These are phyloP conservation scores for Pontoporia blainvillei DNA, from an alignment of 2,113 vertebrate species.

Conservation along the genomic window DNA sequence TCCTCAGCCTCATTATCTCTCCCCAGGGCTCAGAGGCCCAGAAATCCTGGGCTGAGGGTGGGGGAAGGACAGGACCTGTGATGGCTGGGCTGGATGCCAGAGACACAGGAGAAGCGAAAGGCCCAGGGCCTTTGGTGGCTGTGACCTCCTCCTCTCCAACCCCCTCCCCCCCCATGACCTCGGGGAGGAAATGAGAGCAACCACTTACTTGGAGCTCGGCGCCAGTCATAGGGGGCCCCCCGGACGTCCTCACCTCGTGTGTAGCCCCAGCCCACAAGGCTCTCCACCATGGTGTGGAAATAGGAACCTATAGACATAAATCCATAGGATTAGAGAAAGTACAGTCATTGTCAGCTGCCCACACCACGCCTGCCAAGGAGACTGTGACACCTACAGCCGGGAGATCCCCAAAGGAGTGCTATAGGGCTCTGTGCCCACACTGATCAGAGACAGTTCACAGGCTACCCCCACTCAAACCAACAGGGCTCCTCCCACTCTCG, in stretches of 20 bases:
- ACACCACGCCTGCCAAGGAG: neutral
- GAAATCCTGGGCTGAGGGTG: neutral
- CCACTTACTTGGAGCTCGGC: constrained; percentile 94
- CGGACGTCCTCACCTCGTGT: constrained; percentile 89
- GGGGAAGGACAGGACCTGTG: neutral
- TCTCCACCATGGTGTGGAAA: constrained; percentile 93
- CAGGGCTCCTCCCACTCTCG: neutral
- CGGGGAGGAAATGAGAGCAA: neutral
- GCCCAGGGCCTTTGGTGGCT: neutral
- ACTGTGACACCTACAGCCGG: neutral
- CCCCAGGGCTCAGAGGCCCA: neutral
- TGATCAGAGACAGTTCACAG: neutral
- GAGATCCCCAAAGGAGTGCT: neutral
- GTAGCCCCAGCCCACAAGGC: constrained; percentile 93
- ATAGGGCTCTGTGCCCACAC: neutral
- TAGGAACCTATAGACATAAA: constrained; percentile 89
- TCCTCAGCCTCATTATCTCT: neutral
- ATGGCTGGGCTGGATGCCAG: neutral
- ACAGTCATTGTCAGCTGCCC: neutral
- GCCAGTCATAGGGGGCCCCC: constrained; percentile 98
- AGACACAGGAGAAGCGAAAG: neutral
- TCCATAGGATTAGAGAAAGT: neutral
- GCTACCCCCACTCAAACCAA: neutral
- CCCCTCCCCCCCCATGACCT: neutral
- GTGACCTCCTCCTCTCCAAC: neutral